Percentiles rank a stretch among this genome's conserved stretches.
Evolutionary conservation across 2,888 invertebrate genomes (phyloP).

Genomic region (Sacculina carcini): DNA sequence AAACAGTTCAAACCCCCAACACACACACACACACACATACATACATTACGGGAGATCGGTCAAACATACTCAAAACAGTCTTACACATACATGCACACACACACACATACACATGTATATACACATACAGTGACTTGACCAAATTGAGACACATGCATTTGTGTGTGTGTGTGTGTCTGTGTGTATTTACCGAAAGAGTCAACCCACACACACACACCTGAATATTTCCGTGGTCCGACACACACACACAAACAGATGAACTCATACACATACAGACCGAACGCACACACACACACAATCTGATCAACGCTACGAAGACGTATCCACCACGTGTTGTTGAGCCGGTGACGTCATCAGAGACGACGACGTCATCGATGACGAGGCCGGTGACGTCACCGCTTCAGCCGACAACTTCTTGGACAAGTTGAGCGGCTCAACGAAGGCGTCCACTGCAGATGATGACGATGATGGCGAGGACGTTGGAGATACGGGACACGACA

Average conservation of each 20-base stretch:
- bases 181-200: not conserved
- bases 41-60: not conserved
- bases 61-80: not conserved
- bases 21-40: not conserved
- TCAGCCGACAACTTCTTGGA: slow-evolving; percentile 48
- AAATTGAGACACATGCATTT: not conserved
- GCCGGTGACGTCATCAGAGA: not conserved
- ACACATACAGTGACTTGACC: not conserved
- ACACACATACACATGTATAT: not conserved
- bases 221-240: too few relatives aligned
- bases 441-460: slow-evolving; percentile 49
- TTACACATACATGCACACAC: not conserved
- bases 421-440: slow-evolving; percentile 51
- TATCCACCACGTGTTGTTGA: not conserved
- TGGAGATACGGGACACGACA: too few relatives aligned
- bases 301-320: not conserved
- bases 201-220: too few relatives aligned
- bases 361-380: not conserved
- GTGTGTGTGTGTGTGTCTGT: not conserved
- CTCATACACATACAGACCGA: too few relatives aligned
- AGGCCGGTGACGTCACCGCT: not conserved
- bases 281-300: not conserved
- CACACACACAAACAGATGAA: too few relatives aligned
- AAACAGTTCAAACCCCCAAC: not conserved
- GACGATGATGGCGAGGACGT: slow-evolving; percentile 14